Evolutionary conservation across 1,140 invertebrate genomes (phyloP).

Genomic region (Steinernema khuongi): DNA sequence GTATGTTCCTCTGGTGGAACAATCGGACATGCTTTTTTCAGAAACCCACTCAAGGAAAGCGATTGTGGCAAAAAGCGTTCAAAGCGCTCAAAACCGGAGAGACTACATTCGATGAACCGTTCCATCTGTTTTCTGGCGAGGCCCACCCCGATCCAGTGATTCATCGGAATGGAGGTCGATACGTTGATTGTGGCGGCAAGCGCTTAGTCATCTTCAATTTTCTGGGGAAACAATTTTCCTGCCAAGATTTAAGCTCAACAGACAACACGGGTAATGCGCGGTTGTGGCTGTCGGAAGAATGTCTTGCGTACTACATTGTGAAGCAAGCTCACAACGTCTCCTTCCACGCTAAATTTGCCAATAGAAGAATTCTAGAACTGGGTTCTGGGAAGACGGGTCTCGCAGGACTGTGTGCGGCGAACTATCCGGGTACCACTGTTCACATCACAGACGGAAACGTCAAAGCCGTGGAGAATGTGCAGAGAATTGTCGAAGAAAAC

Average conservation of each 20-base stretch:
- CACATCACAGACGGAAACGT: conserved; percentile 9
- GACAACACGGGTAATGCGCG: not conserved
- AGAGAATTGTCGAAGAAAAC: not conserved
- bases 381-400: conserved; percentile 3
- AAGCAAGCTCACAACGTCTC: not conserved
- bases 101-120: not conserved
- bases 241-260: not conserved
- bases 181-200: not conserved
- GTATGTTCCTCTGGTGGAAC: too few relatives aligned
- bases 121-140: not conserved
- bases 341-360: not conserved
- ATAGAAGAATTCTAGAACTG: not conserved
- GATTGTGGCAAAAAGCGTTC: not conserved
- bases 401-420: not conserved
- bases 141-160: not conserved
- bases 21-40: not conserved
- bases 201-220: not conserved
- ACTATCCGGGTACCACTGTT: not conserved
- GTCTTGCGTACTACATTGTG: not conserved
- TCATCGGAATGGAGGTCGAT: not conserved
- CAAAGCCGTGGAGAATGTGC: not conserved
- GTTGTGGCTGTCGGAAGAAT: not conserved
- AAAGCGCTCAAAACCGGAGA: not conserved
- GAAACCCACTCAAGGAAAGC: not conserved
- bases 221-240: not conserved